A percentile compares a stretch with the other conserved stretches of the same genome.
These are phyloP conservation scores for Peromyscus eremicus DNA, from an alignment of 2,797 vertebrate species.

Conservation along the genomic window DNA sequence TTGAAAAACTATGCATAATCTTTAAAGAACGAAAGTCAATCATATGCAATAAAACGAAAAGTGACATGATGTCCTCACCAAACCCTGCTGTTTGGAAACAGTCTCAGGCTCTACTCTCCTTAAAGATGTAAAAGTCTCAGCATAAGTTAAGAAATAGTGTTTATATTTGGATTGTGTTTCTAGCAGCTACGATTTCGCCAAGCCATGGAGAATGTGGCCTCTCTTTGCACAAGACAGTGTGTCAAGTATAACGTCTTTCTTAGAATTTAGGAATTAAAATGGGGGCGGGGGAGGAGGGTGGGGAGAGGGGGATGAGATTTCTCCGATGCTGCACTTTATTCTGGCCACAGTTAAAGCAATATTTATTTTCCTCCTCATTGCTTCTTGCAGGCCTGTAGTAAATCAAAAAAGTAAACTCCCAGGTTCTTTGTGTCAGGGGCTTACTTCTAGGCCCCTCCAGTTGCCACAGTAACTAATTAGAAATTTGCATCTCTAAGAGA, in stretches of 20 bases:
- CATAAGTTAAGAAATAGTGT: not conserved
- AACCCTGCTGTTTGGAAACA: not conserved
- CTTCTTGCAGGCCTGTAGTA: conserved; percentile 87
- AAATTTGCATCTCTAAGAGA: conserved; percentile 92
- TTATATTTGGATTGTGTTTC: conserved; percentile 10
- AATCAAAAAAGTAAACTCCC: conserved; percentile 93
- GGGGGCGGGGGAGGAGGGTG: conserved; percentile 17
- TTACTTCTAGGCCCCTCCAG: conserved; percentile 90
- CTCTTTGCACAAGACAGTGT: conserved; percentile 79
- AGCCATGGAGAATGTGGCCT: conserved; percentile 30
- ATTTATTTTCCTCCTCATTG: conserved; percentile 89
- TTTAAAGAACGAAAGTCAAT: not conserved
- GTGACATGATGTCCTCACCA: not conserved
- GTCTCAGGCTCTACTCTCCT: not conserved
- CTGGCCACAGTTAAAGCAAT: conserved; percentile 90
- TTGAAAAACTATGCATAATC: not conserved
- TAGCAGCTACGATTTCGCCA: conserved; percentile 8
- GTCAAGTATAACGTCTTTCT: conserved; percentile 77
- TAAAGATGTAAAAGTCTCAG: conserved; percentile 51
- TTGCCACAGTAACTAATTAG: conserved; percentile 93
- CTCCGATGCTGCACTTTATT: conserved; percentile 87
- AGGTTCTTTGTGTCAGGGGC: conserved; percentile 89
- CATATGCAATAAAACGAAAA: conserved; percentile 31
- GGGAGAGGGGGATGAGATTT: conserved; percentile 82
- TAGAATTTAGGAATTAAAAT: conserved; percentile 82